Conservation (phyloP, 2,797 vertebrate genomes). For the Peromyscus nudipes region DNA sequence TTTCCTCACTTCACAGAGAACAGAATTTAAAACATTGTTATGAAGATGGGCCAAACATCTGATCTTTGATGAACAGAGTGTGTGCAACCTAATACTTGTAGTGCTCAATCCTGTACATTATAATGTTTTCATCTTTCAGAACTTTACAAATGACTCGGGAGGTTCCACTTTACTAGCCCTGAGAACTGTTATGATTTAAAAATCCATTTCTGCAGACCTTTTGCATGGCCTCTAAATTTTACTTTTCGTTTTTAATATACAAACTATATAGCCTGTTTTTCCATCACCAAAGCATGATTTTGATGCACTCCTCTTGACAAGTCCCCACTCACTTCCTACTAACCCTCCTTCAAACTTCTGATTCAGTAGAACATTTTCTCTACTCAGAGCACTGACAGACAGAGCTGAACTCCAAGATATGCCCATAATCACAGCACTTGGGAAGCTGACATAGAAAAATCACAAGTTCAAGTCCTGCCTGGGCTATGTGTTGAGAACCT, state of each 20-base stretch:
- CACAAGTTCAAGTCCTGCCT: background rate
- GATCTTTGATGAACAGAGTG: background rate
- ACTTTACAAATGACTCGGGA: background rate
- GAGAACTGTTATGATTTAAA: background rate
- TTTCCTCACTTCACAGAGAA: background rate
- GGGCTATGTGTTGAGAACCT: background rate
- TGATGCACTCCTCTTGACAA: background rate
- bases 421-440: background rate
- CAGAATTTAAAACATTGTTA: slow-evolving; percentile 1
- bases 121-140: background rate
- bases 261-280: slow-evolving; percentile 26
- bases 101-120: background rate
- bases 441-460: background rate
- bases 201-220: background rate
- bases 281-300: background rate
- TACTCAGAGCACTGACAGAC: background rate
- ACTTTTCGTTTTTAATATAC: slow-evolving; percentile 35
- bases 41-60: background rate
- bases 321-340: background rate
- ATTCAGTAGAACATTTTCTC: slow-evolving; percentile 1
- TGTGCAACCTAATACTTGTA: background rate
- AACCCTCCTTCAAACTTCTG: background rate
- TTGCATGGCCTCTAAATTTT: background rate
- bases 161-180: background rate
- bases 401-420: background rate